Evolutionary conservation across 2,888 invertebrate species (phyloP), one percentile per base, ranked within the genome.

Genomic region (Globia sparganii): DNA sequence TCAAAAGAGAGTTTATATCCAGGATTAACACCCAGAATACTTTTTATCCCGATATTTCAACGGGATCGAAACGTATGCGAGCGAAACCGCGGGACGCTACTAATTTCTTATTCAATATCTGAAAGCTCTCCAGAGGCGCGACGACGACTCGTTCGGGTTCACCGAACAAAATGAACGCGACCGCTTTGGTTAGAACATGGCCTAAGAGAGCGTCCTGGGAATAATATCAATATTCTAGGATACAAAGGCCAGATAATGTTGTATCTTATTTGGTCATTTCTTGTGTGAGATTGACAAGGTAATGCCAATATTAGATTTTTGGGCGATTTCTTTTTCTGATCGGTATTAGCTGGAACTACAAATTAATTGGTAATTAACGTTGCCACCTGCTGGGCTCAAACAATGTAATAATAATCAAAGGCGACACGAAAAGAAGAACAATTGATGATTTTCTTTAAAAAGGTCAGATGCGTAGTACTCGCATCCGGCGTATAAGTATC

Each of bases 161-260:
- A 18, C n/a, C 53, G 53, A 56, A 11, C 46, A 31, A 67, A 68
- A 18, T 53, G 1, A 34, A 34, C 18, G 18, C 53, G 18, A 53
- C 0, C 11, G 6, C 21, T 68, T 37, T 13, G 2, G 18, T 56
- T 56, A 68, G 37, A 4, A 37, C 53, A 21, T 11, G 0, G n/a
- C 4, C 6, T 37, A 21, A 53, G 49, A 66, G 13, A 40, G 49
- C 37, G 59, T n/a, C 69, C 31, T n/a, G 80, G 71, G 81, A 77
- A 73, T 83, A 62, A 65, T 71, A 77, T 72, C 49, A 58, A 61
- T 76, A 46, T 71, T 69, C 61, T 62, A 70, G 13, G 31, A 64
- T 68, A 71, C 64, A 71, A 71, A 62, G 21, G 62, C 18, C 18
- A 31, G n/a, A 62, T 31, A 37, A 18, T 62, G 28, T 49, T 53